A percentile compares a stretch with the other conserved stretches of the same genome.
Evolutionary conservation across 2,797 vertebrate genomes (phyloP).

Genomic region (Peromyscus attwateri): DNA sequence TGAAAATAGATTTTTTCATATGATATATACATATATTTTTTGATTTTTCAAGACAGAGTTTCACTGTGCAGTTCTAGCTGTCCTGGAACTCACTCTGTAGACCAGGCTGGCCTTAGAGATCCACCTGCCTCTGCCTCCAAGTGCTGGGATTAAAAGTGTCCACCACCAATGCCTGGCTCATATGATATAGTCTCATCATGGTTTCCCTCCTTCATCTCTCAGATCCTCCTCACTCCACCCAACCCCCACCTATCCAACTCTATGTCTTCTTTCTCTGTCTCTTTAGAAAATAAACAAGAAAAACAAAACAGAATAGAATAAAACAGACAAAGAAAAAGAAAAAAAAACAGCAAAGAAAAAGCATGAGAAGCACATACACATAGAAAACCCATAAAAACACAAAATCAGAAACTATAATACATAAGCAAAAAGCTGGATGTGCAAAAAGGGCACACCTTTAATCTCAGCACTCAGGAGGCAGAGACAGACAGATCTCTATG

Average conservation of each 20-base stretch:
- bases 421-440: no score
- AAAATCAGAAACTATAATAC: not conserved
- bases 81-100: not conserved
- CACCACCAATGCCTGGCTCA: not conserved
- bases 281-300: not conserved
- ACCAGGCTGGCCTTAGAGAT: not conserved
- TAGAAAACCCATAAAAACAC: not conserved
- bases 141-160: not conserved
- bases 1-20: not conserved
- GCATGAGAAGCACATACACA: not conserved
- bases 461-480: not conserved
- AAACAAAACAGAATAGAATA: not conserved
- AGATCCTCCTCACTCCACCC: not conserved
- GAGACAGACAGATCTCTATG: not conserved
- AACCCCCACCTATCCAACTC: not conserved
- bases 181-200: not conserved
- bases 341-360: not conserved
- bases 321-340: not conserved
- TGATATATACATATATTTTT: not conserved
- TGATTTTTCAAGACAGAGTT: not conserved
- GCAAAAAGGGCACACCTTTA: not conserved
- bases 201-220: not conserved
- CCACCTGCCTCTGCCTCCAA: not conserved
- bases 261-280: not conserved
- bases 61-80: not conserved